Evolutionary conservation across 2,113 vertebrate species (phyloP), one percentile per base, ranked within the genome.

Genomic region (Cromileptes altivelis): DNA sequence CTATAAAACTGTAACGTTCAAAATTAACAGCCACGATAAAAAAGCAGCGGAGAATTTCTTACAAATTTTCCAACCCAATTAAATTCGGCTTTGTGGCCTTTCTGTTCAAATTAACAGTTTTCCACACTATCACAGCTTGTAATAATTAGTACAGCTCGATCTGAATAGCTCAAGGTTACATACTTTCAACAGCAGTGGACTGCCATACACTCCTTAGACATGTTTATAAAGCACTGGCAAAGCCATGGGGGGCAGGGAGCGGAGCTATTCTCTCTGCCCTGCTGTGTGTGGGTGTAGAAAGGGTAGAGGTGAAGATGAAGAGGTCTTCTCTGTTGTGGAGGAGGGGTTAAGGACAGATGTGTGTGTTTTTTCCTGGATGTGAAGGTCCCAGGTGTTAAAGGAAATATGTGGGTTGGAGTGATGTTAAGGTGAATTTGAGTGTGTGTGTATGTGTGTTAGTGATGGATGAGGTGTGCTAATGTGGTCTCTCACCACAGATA

Each of bases 381-480:
- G 72, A 89, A 89, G 85, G 94, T 93, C 92, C 92, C 94, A 91
- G 90, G 89, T 94, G 92, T 80, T 86, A 70, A 74, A 88, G 75
- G 75, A 89, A 91, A 92, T 89, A 85, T 80, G 87, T 85, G 79
- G 81, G 85, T 80, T 87, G 81, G 80, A 82, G 40, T 86, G 78
- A 92, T 82, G 78, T 60, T 80, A 81, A 80, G 82, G 78, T 82
- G 82, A 80, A 89, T 80, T 67, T 85, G 67, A 30, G 73, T 78
- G 60, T 33, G 42, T 50, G 60, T 58, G 68, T 50, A 25, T 18
- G 57, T 45, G 74, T 87, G 76, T 70, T 57, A 84, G 70, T 93
- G 93, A 93, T 94, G 79, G 92, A 93, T 93, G 90, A 91, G 89
- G 74, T 92, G 87, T 79, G 61, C 89, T 93, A 88, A 90, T 94